Conservation (phyloP, 2,797 vertebrate genomes). For the Apogon hyalosoma region DNA sequence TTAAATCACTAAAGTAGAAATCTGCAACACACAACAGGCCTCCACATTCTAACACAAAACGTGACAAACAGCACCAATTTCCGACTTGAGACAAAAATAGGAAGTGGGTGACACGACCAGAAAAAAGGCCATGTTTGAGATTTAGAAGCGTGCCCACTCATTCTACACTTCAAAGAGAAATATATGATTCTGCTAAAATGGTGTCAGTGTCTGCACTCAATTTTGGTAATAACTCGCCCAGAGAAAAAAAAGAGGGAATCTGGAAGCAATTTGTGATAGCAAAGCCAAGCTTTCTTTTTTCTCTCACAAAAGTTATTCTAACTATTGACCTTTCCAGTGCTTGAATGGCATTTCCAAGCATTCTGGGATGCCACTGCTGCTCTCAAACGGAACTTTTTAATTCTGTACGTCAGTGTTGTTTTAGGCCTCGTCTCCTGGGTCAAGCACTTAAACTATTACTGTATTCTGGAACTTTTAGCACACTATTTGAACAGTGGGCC, state of each 20-base stretch:
- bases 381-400: conserved; percentile 82
- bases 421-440: conserved; percentile 75
- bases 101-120: conserved; percentile 54
- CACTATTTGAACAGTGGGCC: conserved; percentile 27
- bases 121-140: conserved; percentile 60
- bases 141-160: conserved; percentile 59
- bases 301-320: conserved; percentile 86
- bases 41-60: conserved; percentile 12
- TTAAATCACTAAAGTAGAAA: conserved; percentile 11
- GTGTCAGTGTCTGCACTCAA: conserved; percentile 84
- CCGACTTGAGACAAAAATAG: conserved; percentile 60
- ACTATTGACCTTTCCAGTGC: conserved; percentile 86
- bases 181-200: conserved; percentile 80
- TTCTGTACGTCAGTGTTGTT: conserved; percentile 80
- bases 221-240: conserved; percentile 84
- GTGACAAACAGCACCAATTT: conserved; percentile 44
- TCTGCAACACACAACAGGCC: conserved; percentile 5
- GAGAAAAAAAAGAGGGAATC: conserved; percentile 76
- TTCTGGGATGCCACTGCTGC: conserved; percentile 78
- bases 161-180: conserved; percentile 79
- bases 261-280: conserved; percentile 87
- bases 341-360: conserved; percentile 84
- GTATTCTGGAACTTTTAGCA: conserved; percentile 35
- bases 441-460: conserved; percentile 70
- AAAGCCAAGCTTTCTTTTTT: conserved; percentile 76